A percentile compares a stretch with the other conserved stretches of the same genome.
These are phyloP conservation scores for Laupala kohalensis DNA, from an alignment of 1,140 invertebrate species.

Conservation along the genomic window DNA sequence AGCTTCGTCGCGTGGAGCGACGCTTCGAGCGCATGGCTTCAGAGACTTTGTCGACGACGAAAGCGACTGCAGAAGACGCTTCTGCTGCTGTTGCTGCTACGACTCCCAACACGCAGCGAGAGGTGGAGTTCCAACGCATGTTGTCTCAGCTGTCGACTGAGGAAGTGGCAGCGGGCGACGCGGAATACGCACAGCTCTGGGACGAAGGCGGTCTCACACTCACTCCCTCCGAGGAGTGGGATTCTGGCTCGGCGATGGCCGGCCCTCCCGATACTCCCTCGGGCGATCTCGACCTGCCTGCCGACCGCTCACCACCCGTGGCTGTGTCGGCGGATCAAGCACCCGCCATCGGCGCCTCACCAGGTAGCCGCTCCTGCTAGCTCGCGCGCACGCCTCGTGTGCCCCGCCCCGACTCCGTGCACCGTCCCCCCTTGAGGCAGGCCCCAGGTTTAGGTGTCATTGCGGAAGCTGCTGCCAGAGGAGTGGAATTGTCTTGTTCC, in stretches of 20 bases:
- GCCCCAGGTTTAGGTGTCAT: no score
- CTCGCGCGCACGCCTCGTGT: no score
- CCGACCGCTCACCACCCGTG: background rate
- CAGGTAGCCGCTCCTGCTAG: no score
- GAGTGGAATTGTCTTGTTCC: no score
- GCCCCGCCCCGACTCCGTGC: no score
- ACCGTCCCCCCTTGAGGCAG: no score
- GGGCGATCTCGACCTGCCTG: slow-evolving; percentile 22
- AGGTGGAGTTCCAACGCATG: slow-evolving; percentile 32
- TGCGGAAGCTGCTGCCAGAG: no score
- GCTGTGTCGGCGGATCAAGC: no score
- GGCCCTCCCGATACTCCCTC: slow-evolving; percentile 30
- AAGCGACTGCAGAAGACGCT: background rate
- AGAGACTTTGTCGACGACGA: slow-evolving; percentile 19
- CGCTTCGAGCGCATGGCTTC: slow-evolving; percentile 43
- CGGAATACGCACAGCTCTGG: slow-evolving; percentile 30
- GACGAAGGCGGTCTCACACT: slow-evolving; percentile 31
- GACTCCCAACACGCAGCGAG: slow-evolving; percentile 22
- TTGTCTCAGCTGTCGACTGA: slow-evolving; percentile 34
- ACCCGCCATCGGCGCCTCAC: no score
- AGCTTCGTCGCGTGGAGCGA: slow-evolving; percentile 34
- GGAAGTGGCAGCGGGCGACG: slow-evolving; percentile 33
- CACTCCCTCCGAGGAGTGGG: slow-evolving; percentile 27
- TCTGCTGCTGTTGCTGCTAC: background rate
- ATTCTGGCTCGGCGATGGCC: slow-evolving; percentile 18